These are phyloP conservation scores for Siderastrea radians DNA, from an alignment of 92 coral and sea anemone species.

Conservation along the genomic window DNA sequence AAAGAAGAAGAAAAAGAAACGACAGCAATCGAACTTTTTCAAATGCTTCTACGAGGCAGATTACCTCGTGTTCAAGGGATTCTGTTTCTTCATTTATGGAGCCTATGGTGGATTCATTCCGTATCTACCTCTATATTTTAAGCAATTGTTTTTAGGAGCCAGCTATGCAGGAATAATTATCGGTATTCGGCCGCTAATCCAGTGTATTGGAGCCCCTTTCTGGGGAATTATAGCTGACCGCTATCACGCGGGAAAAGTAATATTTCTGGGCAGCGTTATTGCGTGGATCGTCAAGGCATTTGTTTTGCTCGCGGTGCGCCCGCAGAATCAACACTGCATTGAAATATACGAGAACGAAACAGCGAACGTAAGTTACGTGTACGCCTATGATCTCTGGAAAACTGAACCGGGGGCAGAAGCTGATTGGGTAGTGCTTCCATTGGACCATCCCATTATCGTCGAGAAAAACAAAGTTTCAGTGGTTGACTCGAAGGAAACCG, in stretches of 20 bases:
- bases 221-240: constrained; percentile 86
- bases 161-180: constrained; percentile 76
- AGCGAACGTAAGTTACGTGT: constrained; percentile 65
- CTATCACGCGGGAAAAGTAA: constrained; percentile 73
- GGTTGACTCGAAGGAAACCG: not conserved
- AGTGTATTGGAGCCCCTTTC: constrained; percentile 93
- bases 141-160: constrained; percentile 81
- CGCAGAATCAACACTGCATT: constrained; percentile 86
- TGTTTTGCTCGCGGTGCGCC: constrained; percentile 79
- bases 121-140: constrained; percentile 91
- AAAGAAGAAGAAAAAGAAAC: not conserved
- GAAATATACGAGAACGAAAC: constrained; percentile 72
- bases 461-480: constrained; percentile 32
- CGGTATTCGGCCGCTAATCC: constrained; percentile 92
- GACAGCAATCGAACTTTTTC: not conserved
- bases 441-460: constrained; percentile 22
- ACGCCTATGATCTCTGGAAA: constrained; percentile 69
- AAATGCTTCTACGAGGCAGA: constrained; percentile 67
- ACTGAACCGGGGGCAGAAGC: not conserved
- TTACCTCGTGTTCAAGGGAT: constrained; percentile 79
- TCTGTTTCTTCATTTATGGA: constrained; percentile 90
- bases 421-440: constrained; percentile 67
- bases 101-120: constrained; percentile 86
- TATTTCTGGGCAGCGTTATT: constrained; percentile 83
- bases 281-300: constrained; percentile 88